Evolutionary conservation across 2,888 invertebrate species (phyloP).

Genomic region (Sphaerophoria taeniata): DNA sequence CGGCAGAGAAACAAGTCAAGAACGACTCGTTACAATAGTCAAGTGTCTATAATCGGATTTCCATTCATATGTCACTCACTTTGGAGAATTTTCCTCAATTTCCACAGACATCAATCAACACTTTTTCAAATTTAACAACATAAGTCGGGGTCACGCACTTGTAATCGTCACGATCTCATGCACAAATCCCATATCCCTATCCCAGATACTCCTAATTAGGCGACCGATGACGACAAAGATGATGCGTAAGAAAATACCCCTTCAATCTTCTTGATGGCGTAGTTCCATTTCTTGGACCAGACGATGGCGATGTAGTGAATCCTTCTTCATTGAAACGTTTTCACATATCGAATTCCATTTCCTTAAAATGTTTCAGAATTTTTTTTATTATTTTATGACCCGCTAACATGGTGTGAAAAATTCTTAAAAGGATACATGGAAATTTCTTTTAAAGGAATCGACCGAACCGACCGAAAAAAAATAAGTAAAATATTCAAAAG

Average conservation of each 20-base stretch:
- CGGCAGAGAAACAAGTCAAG: background rate
- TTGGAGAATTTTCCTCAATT: constrained; percentile 60
- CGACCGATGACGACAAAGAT: constrained; percentile 35
- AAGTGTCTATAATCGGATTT: constrained; percentile 47
- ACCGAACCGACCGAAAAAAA: constrained; percentile 17
- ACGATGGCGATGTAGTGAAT: constrained; percentile 9
- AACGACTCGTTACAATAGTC: constrained; percentile 38
- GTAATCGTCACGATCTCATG: constrained; percentile 70
- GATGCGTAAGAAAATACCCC: constrained; percentile 21
- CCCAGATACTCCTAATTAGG: constrained; percentile 61
- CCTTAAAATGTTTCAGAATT: constrained; percentile 24
- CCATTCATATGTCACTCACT: constrained; percentile 71
- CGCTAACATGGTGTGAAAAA: constrained; percentile 72
- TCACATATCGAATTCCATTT: constrained; percentile 66
- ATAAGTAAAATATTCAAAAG: constrained; percentile 49
- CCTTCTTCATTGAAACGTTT: constrained; percentile 60
- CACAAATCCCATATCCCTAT: constrained; percentile 49
- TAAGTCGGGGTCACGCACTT: constrained; percentile 71
- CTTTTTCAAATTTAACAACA: constrained; percentile 46
- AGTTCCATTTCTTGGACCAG: constrained; percentile 18
- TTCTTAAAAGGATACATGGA: constrained; percentile 65
- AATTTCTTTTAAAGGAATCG: background rate
- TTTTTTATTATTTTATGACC: constrained; percentile 57
- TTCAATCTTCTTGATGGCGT: constrained; percentile 52
- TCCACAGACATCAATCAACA: constrained; percentile 73